Conservation (phyloP, 2,797 vertebrate species). For the Borostomias antarcticus region DNA sequence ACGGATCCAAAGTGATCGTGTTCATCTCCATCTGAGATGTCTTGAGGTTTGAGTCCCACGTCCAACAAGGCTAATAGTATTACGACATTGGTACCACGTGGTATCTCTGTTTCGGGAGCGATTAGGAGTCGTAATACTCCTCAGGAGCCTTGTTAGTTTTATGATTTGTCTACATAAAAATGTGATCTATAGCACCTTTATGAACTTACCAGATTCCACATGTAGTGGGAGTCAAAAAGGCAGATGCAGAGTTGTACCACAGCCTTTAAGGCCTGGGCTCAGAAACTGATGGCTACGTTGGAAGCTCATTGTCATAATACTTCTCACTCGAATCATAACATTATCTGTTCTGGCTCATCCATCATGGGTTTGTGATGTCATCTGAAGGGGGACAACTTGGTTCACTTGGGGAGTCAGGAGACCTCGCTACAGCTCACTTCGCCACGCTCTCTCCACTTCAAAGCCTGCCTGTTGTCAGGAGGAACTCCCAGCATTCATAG, state of each 20-base stretch:
- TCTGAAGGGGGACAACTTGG: conserved; percentile 51
- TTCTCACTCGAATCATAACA: conserved; percentile 57
- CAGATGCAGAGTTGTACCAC: conserved; percentile 39
- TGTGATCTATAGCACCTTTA: no score
- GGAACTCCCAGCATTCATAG: conserved; percentile 48
- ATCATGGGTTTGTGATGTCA: conserved; percentile 72
- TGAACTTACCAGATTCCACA: no score
- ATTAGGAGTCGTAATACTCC: no score
- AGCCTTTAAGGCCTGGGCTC: conserved; percentile 41
- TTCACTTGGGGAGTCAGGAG: conserved; percentile 53
- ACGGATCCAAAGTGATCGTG: no score
- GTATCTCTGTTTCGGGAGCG: no score
- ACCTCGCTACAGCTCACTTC: conserved; percentile 47
- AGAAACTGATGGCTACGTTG: conserved; percentile 43
- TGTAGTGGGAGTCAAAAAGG: no score
- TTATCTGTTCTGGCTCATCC: conserved; percentile 71
- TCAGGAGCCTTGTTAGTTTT: no score
- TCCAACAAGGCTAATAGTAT: no score
- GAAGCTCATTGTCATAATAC: conserved; percentile 54
- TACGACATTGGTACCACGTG: no score
- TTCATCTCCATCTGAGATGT: no score
- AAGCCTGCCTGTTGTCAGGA: conserved; percentile 62
- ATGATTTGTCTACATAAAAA: no score
- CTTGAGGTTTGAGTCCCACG: no score
- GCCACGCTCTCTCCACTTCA: conserved; percentile 56